Percentiles rank a stretch among this genome's conserved stretches.
Evolutionary conservation across 2,113 vertebrate species (phyloP).

Genomic region (Rana temporaria): DNA sequence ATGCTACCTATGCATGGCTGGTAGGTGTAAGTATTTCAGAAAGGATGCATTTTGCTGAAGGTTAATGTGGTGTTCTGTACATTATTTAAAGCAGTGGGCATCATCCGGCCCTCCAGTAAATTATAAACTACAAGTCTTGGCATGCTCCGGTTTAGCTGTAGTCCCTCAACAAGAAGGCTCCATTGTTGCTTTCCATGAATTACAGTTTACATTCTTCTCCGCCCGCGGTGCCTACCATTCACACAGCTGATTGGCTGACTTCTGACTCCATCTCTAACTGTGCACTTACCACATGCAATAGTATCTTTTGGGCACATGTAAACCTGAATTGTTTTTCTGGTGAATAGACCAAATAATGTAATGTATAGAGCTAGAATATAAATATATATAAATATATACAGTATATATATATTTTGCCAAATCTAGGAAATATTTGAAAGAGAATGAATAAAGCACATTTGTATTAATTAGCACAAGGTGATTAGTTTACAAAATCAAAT

Average conservation of each 20-base stretch:
- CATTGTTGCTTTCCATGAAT: too few relatives aligned
- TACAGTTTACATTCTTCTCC: too few relatives aligned
- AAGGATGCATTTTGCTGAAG: too few relatives aligned
- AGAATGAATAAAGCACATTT: constrained; percentile 77
- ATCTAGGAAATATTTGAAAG: constrained; percentile 60
- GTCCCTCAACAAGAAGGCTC: too few relatives aligned
- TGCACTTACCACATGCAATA: background rate
- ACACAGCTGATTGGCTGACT: background rate
- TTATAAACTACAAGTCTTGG: too few relatives aligned
- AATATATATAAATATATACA: constrained; percentile 34
- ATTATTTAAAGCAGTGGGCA: too few relatives aligned
- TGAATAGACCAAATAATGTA: constrained; percentile 62
- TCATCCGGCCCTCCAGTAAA: too few relatives aligned
- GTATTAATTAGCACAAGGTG: constrained; percentile 79
- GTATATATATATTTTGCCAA: constrained; percentile 68
- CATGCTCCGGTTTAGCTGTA: too few relatives aligned
- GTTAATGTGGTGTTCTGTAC: too few relatives aligned
- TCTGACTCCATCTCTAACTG: background rate
- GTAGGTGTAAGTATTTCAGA: too few relatives aligned
- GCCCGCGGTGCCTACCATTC: background rate
- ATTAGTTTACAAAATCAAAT: constrained; percentile 58
- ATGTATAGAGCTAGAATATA: constrained; percentile 59
- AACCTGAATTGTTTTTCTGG: constrained; percentile 19
- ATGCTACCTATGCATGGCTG: too few relatives aligned
- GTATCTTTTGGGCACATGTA: background rate